phyloP scores from a whole-genome alignment of 2,797 vertebrate species.

The Typhlichthys eigenmanni region DNA sequence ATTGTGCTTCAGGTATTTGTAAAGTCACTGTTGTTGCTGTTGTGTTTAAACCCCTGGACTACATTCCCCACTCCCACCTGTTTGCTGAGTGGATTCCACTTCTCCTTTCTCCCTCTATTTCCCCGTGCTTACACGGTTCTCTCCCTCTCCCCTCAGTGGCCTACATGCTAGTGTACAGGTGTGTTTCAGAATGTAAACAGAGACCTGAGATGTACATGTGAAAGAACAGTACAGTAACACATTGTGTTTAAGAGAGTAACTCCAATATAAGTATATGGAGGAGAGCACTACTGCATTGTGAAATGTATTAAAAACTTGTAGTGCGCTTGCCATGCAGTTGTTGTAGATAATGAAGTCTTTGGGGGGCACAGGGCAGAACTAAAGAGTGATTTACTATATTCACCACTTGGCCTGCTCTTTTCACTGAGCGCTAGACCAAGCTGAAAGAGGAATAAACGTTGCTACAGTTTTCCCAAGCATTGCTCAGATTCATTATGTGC shows the following conservation, averaged over 20 bases:
- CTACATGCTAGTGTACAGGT: no score
- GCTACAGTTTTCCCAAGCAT: constrained; percentile 76
- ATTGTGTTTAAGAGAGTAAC: constrained; percentile 17
- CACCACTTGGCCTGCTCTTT: constrained; percentile 66
- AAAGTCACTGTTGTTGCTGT: no score
- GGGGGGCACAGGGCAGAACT: constrained; percentile 59
- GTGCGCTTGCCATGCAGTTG: constrained; percentile 50
- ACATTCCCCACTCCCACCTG: no score
- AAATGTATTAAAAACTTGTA: constrained; percentile 40
- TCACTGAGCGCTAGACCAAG: constrained; percentile 63
- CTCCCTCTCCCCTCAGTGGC: no score
- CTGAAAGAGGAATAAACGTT: constrained; percentile 69
- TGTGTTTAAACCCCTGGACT: neutral
- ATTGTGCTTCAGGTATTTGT: no score
- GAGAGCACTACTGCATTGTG: no score
- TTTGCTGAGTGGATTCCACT: no score
- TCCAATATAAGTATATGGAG: constrained; percentile 15
- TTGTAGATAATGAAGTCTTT: constrained; percentile 58
- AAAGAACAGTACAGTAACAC: constrained; percentile 4
- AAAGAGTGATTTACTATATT: constrained; percentile 77
- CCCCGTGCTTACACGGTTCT: no score
- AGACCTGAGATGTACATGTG: neutral
- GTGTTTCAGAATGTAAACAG: neutral
- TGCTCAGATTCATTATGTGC: constrained; percentile 78
- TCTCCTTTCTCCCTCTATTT: no score